Evolutionary conservation across 2,888 invertebrate genomes (phyloP).

Genomic region (Liodrosophila aerea): DNA sequence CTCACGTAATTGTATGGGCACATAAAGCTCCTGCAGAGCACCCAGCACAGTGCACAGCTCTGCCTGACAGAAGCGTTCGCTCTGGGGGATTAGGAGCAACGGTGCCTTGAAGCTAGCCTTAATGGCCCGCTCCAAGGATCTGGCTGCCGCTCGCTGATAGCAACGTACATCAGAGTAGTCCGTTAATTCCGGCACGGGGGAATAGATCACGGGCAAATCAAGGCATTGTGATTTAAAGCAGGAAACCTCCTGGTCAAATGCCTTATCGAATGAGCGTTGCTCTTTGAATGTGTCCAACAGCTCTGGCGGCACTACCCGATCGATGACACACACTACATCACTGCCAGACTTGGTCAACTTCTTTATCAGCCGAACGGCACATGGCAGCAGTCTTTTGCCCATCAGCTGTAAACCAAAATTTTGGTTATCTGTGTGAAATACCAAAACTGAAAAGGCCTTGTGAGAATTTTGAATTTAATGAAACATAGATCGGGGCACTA

Average conservation of each 20-base stretch:
- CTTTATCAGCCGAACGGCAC: slow-evolving; percentile 76
- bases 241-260: slow-evolving; percentile 82
- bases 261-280: slow-evolving; percentile 81
- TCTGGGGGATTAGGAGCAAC: slow-evolving; percentile 88
- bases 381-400: slow-evolving; percentile 80
- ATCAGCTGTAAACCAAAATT: no score
- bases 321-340: slow-evolving; percentile 81
- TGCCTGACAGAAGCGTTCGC: slow-evolving; percentile 87
- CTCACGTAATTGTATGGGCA: slow-evolving; percentile 93
- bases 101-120: slow-evolving; percentile 93
- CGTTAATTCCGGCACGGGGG: slow-evolving; percentile 85
- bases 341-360: slow-evolving; percentile 71
- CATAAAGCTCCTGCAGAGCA: slow-evolving; percentile 93
- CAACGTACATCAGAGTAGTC: slow-evolving; percentile 92
- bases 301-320: slow-evolving; percentile 72
- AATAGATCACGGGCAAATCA: slow-evolving; percentile 83
- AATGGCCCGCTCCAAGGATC: slow-evolving; percentile 91
- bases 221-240: slow-evolving; percentile 77
- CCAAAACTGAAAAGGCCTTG: no score
- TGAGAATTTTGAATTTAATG: no score
- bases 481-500: no score
- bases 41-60: slow-evolving; percentile 92
- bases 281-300: slow-evolving; percentile 76
- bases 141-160: slow-evolving; percentile 89
- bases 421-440: no score